phyloP scores from a whole-genome alignment of 2,113 vertebrate species.

The Clarias macrocephalus region DNA sequence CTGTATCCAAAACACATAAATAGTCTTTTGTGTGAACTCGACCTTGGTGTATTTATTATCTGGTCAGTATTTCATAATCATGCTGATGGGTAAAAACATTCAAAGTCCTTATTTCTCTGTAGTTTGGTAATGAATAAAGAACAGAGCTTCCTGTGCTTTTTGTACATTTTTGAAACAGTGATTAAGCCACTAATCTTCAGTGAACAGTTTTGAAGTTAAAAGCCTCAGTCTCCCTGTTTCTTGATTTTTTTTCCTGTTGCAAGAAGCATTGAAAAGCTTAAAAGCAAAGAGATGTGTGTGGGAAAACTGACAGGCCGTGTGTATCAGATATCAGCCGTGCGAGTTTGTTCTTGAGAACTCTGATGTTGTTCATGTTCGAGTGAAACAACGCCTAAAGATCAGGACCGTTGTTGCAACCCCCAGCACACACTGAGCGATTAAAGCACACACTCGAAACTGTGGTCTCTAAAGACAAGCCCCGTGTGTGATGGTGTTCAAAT shows the following conservation, averaged over 20 bases:
- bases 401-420: background rate
- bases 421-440: background rate
- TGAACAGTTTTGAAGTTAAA: background rate
- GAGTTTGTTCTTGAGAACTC: background rate
- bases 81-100: background rate
- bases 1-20: background rate
- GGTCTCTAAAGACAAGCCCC: background rate
- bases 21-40: background rate
- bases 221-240: background rate
- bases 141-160: background rate
- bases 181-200: background rate
- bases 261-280: background rate
- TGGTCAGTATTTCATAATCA: background rate
- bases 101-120: background rate
- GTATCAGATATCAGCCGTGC: background rate
- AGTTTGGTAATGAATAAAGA: background rate
- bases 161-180: constrained; percentile 49
- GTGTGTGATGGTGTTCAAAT: too few relatives aligned
- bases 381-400: background rate
- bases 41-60: background rate
- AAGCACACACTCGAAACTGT: background rate
- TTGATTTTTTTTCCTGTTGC: background rate
- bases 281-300: background rate
- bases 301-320: background rate
- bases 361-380: background rate